Evolutionary conservation across 1,140 invertebrate species (phyloP).

Genomic region (Agrilus planipennis): DNA sequence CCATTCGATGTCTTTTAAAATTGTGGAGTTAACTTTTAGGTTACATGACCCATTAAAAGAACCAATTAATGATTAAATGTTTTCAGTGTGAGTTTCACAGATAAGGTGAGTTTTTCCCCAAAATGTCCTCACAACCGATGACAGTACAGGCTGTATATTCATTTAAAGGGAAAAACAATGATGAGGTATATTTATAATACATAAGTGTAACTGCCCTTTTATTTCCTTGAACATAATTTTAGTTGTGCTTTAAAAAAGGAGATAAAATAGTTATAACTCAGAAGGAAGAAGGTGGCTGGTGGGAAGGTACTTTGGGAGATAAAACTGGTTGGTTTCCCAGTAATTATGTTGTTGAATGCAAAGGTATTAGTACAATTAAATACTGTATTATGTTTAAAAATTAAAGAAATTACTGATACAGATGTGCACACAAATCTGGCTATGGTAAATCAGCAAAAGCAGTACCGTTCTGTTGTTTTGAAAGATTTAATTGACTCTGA

Average conservation of each 20-base stretch:
- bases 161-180: conserved; percentile 93
- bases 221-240: conserved; percentile 23
- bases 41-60: conserved; percentile 5
- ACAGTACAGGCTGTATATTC: conserved; percentile 83
- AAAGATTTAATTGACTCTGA: conserved; percentile 91
- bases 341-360: conserved; percentile 89
- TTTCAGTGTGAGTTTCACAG: conserved; percentile 1
- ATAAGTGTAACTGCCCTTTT: conserved; percentile 8
- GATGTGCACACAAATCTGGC: too few relatives aligned
- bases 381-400: neutral
- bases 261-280: conserved; percentile 91
- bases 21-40: neutral
- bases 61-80: conserved; percentile 8
- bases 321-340: conserved; percentile 98
- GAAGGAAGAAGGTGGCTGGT: conserved; percentile 85
- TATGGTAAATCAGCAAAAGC: conserved; percentile 23
- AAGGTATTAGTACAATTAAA: conserved; percentile 35
- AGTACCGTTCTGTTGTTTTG: conserved; percentile 51
- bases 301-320: conserved; percentile 91
- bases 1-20: conserved; percentile 9
- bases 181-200: conserved; percentile 59
- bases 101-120: conserved; percentile 24
- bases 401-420: neutral
- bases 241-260: conserved; percentile 92
- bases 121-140: conserved; percentile 48